Base-by-base conservation (phyloP, 2,888 invertebrate genomes). In the Drosophila neutralis region DNA sequence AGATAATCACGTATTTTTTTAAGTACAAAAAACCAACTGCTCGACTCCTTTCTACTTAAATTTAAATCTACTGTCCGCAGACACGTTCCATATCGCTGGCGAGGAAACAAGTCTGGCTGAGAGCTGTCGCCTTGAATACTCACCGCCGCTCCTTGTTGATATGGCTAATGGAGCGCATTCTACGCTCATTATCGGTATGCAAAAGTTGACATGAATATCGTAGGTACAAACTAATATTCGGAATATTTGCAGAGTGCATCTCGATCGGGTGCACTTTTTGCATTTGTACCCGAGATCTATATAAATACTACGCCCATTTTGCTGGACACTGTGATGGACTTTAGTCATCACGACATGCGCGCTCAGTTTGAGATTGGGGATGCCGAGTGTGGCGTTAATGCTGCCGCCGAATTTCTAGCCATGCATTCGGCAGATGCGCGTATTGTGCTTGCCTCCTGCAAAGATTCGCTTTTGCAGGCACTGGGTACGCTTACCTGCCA, bases 401-500 rank as follows among this genome's bases (percentile, higher is more conserved):
- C 95, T 5, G 94, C 96, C 62, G 96, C 96, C 0, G 94, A 95
- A 58, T 97, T 97, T 91, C 94, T 97, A 1, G 96, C 96, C 78
- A 92, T 95, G 1, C 96, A 97, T 92, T 96, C 97, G 73, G 95
- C 96, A 1, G 97, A 97, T 92, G 91, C 95, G 18, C 94, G 97
- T 13, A 96, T 97, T 70, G 95, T 97, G 1, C 93, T 95, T 76
- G 95, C 95, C 38, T 96, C 96, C 78, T 95, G 96, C 1, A 95
- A 96, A 72, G 97, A 97, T 83, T 96, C 95, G 0, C 91, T 97
- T 21, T 95, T 97, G 1, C 96, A 97, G 89, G 96, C 96, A 0
- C 91, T 97, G 57, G 97, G 97, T 0, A 96, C 96, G 1, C 95
- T 97, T 73, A 96, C 96, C 5, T 96, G 97, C 35, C 96, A 96